A percentile compares a stretch with the other conserved stretches of the same genome.
Conservation (phyloP, 2,113 vertebrate species). For the Leptosomus discolor region DNA sequence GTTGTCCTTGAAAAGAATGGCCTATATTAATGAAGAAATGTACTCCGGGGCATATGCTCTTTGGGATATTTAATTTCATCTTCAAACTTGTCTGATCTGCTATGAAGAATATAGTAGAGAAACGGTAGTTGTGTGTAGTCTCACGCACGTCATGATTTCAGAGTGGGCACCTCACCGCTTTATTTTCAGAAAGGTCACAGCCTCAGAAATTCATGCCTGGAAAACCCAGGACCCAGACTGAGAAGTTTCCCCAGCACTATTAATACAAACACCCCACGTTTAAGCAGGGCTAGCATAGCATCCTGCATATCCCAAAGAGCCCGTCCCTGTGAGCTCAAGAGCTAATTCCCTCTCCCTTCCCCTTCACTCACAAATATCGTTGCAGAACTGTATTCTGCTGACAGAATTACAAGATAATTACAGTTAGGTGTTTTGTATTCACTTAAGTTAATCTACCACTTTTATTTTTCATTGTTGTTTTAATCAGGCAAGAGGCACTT, state of each 20-base stretch:
- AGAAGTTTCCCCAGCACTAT: background rate
- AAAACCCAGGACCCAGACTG: background rate
- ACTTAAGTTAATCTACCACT: constrained; percentile 26
- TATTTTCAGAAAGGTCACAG: constrained; percentile 11
- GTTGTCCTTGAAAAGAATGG: constrained; percentile 60
- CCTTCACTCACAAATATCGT: background rate
- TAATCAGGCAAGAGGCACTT: constrained; percentile 12
- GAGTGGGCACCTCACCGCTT: background rate
- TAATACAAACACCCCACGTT: fast-evolving
- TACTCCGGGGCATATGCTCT: constrained; percentile 29
- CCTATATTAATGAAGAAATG: constrained; percentile 50
- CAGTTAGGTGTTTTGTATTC: constrained; percentile 46
- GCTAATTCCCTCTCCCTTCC: background rate
- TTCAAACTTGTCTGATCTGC: background rate
- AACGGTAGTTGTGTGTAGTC: background rate
- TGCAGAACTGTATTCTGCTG: background rate
- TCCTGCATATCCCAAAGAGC: fast-evolving
- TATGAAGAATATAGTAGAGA: background rate
- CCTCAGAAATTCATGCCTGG: background rate
- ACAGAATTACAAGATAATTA: constrained; percentile 58
- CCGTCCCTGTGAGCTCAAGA: background rate
- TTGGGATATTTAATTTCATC: constrained; percentile 47
- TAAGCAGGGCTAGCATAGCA: background rate
- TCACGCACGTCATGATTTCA: background rate
- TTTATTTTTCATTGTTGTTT: constrained; percentile 9